Evolutionary conservation across 1,140 invertebrate species (phyloP).

Genomic region (Telenomus remus): DNA sequence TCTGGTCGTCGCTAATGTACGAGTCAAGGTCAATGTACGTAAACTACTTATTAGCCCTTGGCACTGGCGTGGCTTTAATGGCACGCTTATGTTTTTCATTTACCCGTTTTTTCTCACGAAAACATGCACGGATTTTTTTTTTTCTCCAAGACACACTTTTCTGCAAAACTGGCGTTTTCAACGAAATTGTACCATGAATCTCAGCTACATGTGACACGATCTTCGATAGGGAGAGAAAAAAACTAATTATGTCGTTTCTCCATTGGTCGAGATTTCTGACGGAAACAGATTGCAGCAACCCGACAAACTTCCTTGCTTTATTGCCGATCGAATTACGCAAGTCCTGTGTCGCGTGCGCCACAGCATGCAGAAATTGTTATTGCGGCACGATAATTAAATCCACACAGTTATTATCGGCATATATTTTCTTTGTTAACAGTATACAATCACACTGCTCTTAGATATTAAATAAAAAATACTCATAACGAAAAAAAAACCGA

Average conservation of each 20-base stretch:
- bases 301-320: slow-evolving; percentile 47
- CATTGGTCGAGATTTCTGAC: slow-evolving; percentile 41
- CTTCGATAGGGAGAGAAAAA: slow-evolving; percentile 7
- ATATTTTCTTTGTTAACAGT: not conserved
- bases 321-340: slow-evolving; percentile 36
- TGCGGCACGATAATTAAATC: slow-evolving; percentile 39
- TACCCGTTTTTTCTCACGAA: slow-evolving; percentile 14
- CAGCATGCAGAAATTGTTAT: slow-evolving; percentile 41
- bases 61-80: slow-evolving; percentile 14
- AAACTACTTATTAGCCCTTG: slow-evolving; percentile 47
- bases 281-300: slow-evolving; percentile 55
- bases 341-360: slow-evolving; percentile 45
- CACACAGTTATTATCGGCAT: slow-evolving; percentile 38
- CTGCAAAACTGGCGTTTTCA: not conserved
- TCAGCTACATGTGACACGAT: too few relatives aligned
- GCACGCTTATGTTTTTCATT: slow-evolving; percentile 25
- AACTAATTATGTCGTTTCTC: slow-evolving; percentile 49
- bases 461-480: too few relatives aligned
- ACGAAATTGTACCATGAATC: too few relatives aligned
- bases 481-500: too few relatives aligned
- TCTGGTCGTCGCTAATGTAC: slow-evolving; percentile 31
- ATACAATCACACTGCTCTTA: too few relatives aligned
- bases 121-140: too few relatives aligned
- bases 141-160: not conserved
- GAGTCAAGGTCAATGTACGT: slow-evolving; percentile 46